Conservation (phyloP, 2,888 invertebrate genomes). For the Agrenia bidenticulata region DNA sequence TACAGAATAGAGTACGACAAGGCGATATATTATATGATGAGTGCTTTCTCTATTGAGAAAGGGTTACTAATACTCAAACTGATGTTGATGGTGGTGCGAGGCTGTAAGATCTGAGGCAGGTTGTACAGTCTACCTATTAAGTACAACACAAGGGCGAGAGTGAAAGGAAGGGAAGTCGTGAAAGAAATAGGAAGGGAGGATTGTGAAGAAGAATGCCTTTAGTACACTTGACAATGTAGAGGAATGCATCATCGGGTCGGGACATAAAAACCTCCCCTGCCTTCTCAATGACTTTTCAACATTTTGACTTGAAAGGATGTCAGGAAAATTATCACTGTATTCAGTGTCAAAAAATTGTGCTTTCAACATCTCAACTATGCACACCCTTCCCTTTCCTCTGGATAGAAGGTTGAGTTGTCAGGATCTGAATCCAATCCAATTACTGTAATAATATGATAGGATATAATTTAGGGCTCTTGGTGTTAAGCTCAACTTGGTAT, state of each 20-base stretch:
- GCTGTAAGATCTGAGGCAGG: no score
- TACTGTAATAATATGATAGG: conserved; percentile 33
- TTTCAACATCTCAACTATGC: background rate
- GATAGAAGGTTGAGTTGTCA: conserved; percentile 22
- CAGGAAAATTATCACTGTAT: conserved; percentile 43
- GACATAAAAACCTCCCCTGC: background rate
- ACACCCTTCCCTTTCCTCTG: conserved; percentile 15
- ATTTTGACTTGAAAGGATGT: conserved; percentile 36
- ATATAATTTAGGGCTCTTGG: background rate
- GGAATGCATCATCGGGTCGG: conserved; percentile 18
- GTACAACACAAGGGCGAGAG: conserved; percentile 9
- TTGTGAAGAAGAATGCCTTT: conserved; percentile 3
- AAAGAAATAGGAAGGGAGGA: conserved; percentile 12
- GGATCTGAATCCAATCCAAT: conserved; percentile 32
- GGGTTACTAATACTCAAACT: background rate
- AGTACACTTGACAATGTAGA: conserved; percentile 1
- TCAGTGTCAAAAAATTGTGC: conserved; percentile 16
- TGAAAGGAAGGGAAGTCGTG: conserved; percentile 16
- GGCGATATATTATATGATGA: no score
- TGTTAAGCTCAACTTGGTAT: no score
- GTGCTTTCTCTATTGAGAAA: conserved; percentile 10
- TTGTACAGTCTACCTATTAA: background rate
- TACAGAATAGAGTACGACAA: no score
- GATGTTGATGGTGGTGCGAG: no score
- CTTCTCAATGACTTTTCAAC: conserved; percentile 25